phyloP scores from a whole-genome alignment of 2,797 vertebrate species.

The Oreonectes daqikongensis region DNA sequence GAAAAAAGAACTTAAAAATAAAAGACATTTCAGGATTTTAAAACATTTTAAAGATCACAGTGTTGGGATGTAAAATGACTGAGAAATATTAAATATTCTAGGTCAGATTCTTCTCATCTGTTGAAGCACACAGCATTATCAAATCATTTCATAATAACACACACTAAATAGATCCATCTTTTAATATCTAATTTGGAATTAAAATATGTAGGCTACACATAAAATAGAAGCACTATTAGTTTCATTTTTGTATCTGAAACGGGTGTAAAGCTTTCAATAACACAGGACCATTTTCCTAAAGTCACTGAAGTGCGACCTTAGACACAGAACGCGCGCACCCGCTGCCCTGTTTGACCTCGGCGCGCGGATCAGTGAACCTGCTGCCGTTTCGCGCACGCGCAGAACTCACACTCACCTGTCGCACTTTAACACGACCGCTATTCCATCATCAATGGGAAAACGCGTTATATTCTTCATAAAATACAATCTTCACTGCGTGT shows the following conservation, averaged over 20 bases:
- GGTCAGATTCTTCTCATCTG: neutral
- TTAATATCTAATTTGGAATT: too few relatives aligned
- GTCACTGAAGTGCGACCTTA: conserved; percentile 44
- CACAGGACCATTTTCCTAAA: conserved; percentile 14
- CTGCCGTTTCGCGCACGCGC: conserved; percentile 36
- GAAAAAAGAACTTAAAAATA: neutral
- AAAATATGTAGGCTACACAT: too few relatives aligned
- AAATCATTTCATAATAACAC: too few relatives aligned
- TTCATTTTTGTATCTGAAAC: too few relatives aligned
- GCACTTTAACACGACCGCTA: conserved; percentile 31
- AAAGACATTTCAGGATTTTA: neutral
- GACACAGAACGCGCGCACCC: conserved; percentile 62
- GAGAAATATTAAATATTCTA: neutral
- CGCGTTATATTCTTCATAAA: conserved; percentile 53
- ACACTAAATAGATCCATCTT: too few relatives aligned
- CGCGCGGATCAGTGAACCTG: conserved; percentile 22
- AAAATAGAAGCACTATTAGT: too few relatives aligned
- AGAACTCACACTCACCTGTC: conserved; percentile 41
- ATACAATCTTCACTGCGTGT: conserved; percentile 52
- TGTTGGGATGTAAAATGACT: neutral
- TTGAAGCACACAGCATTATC: neutral
- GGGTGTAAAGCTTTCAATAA: neutral
- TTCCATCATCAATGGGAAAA: conserved; percentile 70
- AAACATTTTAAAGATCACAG: neutral
- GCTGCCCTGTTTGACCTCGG: conserved; percentile 39